phyloP scores from a whole-genome alignment of 1,140 invertebrate genomes.

The Mactra quadrangularis region DNA sequence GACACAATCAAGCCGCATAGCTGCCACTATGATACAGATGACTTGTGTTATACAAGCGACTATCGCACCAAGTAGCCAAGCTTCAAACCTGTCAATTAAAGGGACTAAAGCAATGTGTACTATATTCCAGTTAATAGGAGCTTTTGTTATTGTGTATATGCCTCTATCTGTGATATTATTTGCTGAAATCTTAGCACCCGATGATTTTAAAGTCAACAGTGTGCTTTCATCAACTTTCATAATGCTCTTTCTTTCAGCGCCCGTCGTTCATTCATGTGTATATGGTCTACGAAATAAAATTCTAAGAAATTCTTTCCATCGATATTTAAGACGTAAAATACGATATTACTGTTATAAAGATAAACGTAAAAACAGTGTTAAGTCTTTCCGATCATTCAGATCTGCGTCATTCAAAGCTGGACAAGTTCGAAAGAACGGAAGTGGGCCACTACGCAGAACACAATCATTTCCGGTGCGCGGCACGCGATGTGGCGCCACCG shows the following conservation, averaged over 20 bases:
- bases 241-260: constrained; percentile 71
- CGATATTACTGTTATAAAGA: constrained; percentile 69
- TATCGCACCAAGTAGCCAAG: constrained; percentile 67
- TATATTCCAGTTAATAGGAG: constrained; percentile 74
- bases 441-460: constrained; percentile 58
- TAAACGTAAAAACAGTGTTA: constrained; percentile 68
- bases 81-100: constrained; percentile 65
- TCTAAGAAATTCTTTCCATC: constrained; percentile 70
- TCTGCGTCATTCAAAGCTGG: constrained; percentile 52
- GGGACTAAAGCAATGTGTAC: constrained; percentile 76
- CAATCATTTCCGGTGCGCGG: constrained; percentile 64
- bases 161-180: constrained; percentile 70
- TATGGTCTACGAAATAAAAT: constrained; percentile 76
- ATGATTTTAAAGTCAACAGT: constrained; percentile 45
- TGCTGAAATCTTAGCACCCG: constrained; percentile 59
- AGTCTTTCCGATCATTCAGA: constrained; percentile 65
- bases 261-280: constrained; percentile 71
- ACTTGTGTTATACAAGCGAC: constrained; percentile 76
- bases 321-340: constrained; percentile 67
- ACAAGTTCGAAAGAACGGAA: constrained; percentile 36
- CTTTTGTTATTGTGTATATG: constrained; percentile 75
- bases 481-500: background rate
- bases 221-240: constrained; percentile 68
- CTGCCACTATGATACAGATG: constrained; percentile 77
- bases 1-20: constrained; percentile 75